phyloP scores from a whole-genome alignment of 2,888 invertebrate genomes.

The Pheosia gnoma region DNA sequence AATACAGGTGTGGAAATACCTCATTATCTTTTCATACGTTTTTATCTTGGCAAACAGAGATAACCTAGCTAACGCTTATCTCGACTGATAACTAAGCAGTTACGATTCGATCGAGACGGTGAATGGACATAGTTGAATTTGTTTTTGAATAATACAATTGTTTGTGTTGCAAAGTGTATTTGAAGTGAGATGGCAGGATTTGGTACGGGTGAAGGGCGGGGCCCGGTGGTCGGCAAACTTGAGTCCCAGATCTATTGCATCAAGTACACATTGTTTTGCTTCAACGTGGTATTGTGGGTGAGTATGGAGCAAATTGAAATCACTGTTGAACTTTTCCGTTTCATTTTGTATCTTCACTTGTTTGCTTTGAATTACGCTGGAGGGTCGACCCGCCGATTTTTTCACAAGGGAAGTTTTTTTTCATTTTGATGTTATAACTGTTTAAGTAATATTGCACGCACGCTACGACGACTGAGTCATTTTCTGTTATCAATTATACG shows the following conservation, averaged over 20 bases:
- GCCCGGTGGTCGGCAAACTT: slow-evolving; percentile 83
- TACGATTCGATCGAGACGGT: slow-evolving; percentile 55
- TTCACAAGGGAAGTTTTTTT: slow-evolving; percentile 9
- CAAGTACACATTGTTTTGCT: slow-evolving; percentile 92
- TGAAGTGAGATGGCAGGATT: slow-evolving; percentile 82
- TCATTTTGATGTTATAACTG: slow-evolving; percentile 6
- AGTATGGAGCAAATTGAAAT: slow-evolving; percentile 65
- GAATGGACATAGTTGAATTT: slow-evolving; percentile 51
- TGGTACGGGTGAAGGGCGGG: slow-evolving; percentile 79
- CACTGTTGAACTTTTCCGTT: slow-evolving; percentile 24
- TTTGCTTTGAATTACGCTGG: slow-evolving; percentile 38
- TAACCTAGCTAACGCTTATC: slow-evolving; percentile 74
- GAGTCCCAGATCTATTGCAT: slow-evolving; percentile 91
- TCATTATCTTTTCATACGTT: slow-evolving; percentile 64
- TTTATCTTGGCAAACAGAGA: slow-evolving; percentile 79
- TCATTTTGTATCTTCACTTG: slow-evolving; percentile 21
- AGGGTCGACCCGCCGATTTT: slow-evolving; percentile 13
- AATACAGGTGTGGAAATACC: slow-evolving; percentile 74
- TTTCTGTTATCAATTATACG: too few species aligned
- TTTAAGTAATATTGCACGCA: too few species aligned
- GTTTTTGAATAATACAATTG: slow-evolving; percentile 35
- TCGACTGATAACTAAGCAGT: slow-evolving; percentile 65
- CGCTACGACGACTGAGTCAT: not conserved
- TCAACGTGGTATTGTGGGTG: slow-evolving; percentile 92
- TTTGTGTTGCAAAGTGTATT: slow-evolving; percentile 43